Percentiles rank a stretch among this genome's conserved stretches.
phyloP scores from a whole-genome alignment of 1,140 invertebrate genomes.

The Lasioglossum baleicum region DNA sequence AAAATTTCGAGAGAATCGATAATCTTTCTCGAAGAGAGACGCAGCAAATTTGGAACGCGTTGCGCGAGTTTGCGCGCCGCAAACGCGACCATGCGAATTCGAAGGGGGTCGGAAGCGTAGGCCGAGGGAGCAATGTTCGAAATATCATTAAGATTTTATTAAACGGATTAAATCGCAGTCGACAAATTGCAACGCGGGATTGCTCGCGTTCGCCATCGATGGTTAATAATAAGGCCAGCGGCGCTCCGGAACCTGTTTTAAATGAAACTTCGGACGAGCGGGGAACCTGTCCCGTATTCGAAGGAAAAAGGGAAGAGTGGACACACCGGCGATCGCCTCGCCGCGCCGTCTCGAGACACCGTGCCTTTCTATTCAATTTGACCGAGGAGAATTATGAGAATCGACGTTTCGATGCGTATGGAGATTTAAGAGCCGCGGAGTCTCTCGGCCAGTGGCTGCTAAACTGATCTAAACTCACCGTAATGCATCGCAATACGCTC shows the following conservation, averaged over 20 bases:
- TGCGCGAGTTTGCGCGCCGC: no score
- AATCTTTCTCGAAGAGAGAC: no score
- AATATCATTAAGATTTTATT: conserved; percentile 33
- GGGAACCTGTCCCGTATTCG: conserved; percentile 27
- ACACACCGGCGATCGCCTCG: neutral
- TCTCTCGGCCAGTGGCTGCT: neutral
- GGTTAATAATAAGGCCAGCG: conserved; percentile 21
- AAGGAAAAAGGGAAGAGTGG: neutral
- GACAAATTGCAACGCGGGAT: conserved; percentile 28
- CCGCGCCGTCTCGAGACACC: neutral
- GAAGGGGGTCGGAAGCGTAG: neutral
- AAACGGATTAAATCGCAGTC: conserved; percentile 10
- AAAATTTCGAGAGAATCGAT: no score
- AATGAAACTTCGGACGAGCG: conserved; percentile 24
- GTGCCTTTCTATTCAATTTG: neutral
- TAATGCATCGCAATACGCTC: no score
- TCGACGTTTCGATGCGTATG: no score
- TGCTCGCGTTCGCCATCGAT: neutral
- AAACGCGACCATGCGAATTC: no score
- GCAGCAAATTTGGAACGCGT: no score
- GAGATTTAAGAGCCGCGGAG: no score
- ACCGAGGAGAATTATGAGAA: neutral
- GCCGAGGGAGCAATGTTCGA: no score
- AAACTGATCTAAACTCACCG: no score
- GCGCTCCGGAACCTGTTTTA: conserved; percentile 32